Base-by-base conservation (phyloP, 2,113 vertebrate genomes). In the Austrofundulus limnaeus region DNA sequence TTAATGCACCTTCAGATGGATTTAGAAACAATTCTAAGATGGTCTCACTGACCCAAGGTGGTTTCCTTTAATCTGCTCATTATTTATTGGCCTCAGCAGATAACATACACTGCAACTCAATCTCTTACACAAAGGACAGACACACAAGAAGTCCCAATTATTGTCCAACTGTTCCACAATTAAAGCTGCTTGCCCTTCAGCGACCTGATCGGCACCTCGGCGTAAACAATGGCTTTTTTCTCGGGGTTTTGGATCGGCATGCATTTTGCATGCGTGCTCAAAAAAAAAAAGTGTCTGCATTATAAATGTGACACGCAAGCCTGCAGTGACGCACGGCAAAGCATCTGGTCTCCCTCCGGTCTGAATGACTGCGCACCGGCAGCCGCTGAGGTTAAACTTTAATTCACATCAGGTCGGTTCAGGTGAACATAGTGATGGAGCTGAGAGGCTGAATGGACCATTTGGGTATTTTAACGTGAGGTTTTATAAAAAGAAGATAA, bases 291-390 rank as follows among this genome's bases (percentile, higher is more conserved):
- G 77, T 65, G 65, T 79, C 79, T 90, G 80, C 80, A 90, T 90
- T 87, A 90, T 87, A 70, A 73, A 92, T 89, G 86, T 85, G 82
- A 85, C 82, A 77, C 50, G 82, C 66, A 77, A 85, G 72, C 73
- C 67, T 52, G 63, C 66, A 39, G 20, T 90, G 85, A 86, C 77
- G 76, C 85, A 82, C 70, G 77, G 56, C 43, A 53, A 34, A 56
- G 65, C 41, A 57, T 58, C 59, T 63, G 66, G 59, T 49, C 34
- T 2, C 52, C 34, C 51, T 74, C 20, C 23, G 25, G 64, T 42
- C 61, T 54, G 60, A 69, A 63, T 11, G 59, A 59, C 5, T 4
- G 28, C 23, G 41, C 21, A 11, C 13, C 34, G 65, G 71, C 61
- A 28, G 39, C 24, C 61, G 20, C 25, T 61, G 11, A 42, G 39